Conservation (phyloP, 2,113 vertebrate species). For the Gobius niger region DNA sequence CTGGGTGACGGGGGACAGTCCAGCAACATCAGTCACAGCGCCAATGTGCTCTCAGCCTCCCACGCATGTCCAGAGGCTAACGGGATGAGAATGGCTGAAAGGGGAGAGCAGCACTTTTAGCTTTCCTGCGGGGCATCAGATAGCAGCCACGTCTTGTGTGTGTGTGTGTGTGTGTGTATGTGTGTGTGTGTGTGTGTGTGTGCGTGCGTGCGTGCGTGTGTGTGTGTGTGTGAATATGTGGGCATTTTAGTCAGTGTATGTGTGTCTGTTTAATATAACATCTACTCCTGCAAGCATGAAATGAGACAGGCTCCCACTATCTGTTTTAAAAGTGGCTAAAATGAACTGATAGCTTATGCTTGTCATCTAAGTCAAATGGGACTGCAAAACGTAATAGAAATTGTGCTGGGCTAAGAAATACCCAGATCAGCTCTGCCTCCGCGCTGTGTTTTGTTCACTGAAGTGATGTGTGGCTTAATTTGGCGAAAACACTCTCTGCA, state of each 20-base stretch:
- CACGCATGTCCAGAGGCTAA: conserved; percentile 29
- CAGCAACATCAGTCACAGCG: conserved; percentile 53
- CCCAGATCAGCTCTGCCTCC: background rate
- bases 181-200: conserved; percentile 32
- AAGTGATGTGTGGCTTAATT: too few species aligned
- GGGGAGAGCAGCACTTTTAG: conserved; percentile 47
- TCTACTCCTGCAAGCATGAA: conserved; percentile 68
- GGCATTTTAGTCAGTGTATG: conserved; percentile 33
- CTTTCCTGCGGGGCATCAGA: conserved; percentile 48
- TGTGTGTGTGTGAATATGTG: conserved; percentile 25
- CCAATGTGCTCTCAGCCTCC: conserved; percentile 39
- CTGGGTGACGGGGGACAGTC: conserved; percentile 66
- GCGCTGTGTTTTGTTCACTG: too few species aligned
- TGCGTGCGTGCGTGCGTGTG: conserved; percentile 23
- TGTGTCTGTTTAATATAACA: conserved; percentile 53
- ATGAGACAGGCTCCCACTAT: conserved; percentile 65
- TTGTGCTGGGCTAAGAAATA: background rate
- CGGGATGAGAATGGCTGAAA: conserved; percentile 44
- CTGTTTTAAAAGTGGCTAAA: conserved; percentile 62
- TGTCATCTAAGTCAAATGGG: conserved; percentile 25
- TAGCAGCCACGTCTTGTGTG: conserved; percentile 34
- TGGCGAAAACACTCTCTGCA: too few species aligned
- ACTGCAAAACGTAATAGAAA: conserved; percentile 39
- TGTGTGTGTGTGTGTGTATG: background rate
- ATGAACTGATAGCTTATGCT: conserved; percentile 54